These are phyloP conservation scores for Gadopsis bispinosus DNA, from an alignment of 2,797 vertebrate species.

Conservation along the genomic window DNA sequence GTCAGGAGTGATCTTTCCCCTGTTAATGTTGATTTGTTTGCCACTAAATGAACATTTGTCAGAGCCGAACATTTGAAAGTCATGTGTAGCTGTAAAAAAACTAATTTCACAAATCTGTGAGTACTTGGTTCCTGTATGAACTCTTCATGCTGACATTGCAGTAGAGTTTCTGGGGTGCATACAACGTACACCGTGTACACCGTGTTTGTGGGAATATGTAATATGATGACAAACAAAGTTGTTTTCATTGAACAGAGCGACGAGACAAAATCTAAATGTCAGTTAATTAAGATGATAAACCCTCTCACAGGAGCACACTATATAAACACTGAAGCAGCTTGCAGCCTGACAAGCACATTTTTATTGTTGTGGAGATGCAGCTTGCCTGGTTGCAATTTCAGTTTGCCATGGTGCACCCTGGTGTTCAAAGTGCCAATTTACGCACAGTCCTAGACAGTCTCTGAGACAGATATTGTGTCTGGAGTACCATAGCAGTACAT, in stretches of 20 bases:
- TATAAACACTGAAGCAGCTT: conserved; percentile 37
- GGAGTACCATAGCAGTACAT: conserved; percentile 37
- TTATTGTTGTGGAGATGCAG: conserved; percentile 35
- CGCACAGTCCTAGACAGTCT: conserved; percentile 25
- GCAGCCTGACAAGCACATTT: conserved; percentile 37
- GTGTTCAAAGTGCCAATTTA: conserved; percentile 66
- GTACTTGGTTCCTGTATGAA: background rate
- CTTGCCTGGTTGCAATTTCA: conserved; percentile 29
- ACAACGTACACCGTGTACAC: conserved; percentile 13
- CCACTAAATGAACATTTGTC: conserved; percentile 4
- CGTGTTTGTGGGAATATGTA: conserved; percentile 26
- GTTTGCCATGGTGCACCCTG: conserved; percentile 51
- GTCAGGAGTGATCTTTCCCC: background rate
- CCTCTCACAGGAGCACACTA: conserved; percentile 6
- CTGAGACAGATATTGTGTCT: conserved; percentile 46
- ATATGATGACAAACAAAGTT: conserved; percentile 31
- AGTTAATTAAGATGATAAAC: conserved; percentile 52
- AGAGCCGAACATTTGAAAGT: conserved; percentile 24
- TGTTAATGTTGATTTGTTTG: conserved; percentile 2
- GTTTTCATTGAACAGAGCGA: conserved; percentile 29
- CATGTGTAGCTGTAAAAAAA: background rate
- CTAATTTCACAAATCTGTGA: conserved; percentile 1
- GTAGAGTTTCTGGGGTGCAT: background rate
- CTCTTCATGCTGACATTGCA: conserved; percentile 1
- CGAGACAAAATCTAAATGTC: conserved; percentile 44